Evolutionary conservation across 2,888 invertebrate genomes (phyloP), one percentile per base, ranked within the genome.

Genomic region (Bembecia ichneumoniformis): DNA sequence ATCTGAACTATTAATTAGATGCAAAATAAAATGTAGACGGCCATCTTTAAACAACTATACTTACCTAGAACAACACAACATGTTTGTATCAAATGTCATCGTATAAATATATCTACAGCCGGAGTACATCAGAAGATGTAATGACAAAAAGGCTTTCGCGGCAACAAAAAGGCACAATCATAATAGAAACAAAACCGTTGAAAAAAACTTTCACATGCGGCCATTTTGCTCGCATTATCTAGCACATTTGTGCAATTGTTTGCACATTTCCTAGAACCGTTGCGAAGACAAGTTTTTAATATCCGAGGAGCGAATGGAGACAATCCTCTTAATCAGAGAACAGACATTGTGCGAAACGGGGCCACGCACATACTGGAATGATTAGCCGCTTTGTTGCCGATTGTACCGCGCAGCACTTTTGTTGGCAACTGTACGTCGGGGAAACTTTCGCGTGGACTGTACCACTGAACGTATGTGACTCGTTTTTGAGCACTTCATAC

Each of bases 321-420:
- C 86, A 87, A 87, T 87, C 83, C 86, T 83, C 86, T 87, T 87
- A 86, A 87, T 87, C 86, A 87, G 71, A 60, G 68, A 59, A 63
- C 77, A 82, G 82, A 86, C 86, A 86, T 77, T 86, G 83, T 81
- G 71, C 68, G 75, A 76, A 87, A 87, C 72, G 77, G 71, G 86
- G 86, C 82, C 86, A 86, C 80, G 78, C 79, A 82, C 46, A 76
- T 75, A 78, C 73, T 70, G 74, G 66, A 67, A 71, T 83, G 84
- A 86, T 87, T 86, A 79, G 77, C 66, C 64, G 67, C 67, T 68
- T 69, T 69, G 69, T 69, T 65, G 64, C 59, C 59, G 61, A 66
- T 63, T 66, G 66, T 68, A 70, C 77, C 72, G 74, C 72, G 58
- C 53, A 59, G 66, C 74, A 78, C 78, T 79, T 79, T 79, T 78